These are phyloP conservation scores for Melospiza georgiana DNA, from an alignment of 2,113 vertebrate species.

Conservation along the genomic window DNA sequence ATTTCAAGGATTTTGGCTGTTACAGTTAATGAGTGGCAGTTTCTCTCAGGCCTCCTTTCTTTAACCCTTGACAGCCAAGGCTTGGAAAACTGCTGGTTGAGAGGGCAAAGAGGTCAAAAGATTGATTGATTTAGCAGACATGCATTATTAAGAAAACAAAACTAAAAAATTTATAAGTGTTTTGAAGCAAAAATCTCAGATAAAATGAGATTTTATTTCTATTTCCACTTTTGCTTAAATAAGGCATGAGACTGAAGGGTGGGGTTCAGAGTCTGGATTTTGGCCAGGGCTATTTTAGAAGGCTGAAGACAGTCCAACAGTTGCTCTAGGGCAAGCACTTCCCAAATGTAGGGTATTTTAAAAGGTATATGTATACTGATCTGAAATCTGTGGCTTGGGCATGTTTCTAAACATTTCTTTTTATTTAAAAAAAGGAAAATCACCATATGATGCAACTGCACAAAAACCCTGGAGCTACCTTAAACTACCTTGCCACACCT, in stretches of 20 bases:
- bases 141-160: background rate
- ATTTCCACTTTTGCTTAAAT: background rate
- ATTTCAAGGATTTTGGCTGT: constrained; percentile 52
- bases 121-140: background rate
- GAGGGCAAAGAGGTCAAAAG: background rate
- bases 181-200: background rate
- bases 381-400: too few relatives aligned
- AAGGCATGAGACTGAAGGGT: constrained; percentile 12
- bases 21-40: constrained; percentile 38
- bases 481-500: too few relatives aligned
- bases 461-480: too few relatives aligned
- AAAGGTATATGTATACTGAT: too few relatives aligned
- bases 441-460: too few relatives aligned
- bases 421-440: too few relatives aligned
- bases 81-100: background rate
- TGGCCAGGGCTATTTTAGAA: constrained; percentile 49
- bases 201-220: background rate
- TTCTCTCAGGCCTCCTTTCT: constrained; percentile 5
- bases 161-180: background rate
- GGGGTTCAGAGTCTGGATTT: constrained; percentile 1
- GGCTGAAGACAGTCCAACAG: background rate
- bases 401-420: too few relatives aligned
- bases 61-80: constrained; percentile 18
- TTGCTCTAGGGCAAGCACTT: constrained; percentile 17
- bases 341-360: background rate